Base-by-base conservation (phyloP, 2,888 invertebrate genomes). In the Drosophila nigricruria region DNA sequence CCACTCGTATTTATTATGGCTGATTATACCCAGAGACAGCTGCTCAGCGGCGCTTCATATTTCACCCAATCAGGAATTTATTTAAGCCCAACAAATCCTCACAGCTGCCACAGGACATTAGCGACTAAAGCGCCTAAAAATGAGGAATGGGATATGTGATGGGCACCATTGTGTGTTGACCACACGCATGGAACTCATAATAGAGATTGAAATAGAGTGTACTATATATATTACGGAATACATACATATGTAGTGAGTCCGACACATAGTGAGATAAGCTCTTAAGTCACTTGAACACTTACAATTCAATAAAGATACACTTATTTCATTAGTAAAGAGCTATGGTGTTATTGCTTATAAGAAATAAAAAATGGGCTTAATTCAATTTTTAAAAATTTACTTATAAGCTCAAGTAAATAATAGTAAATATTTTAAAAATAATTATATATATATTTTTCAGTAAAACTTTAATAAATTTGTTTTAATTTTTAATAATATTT, bases 81-180 rank as follows among this genome's bases (percentile, higher is more conserved):
- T 62, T 69, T 83, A 87, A 82, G 71, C 76, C 68, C 20, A 42
- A 60, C 74, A 84, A 87, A 87, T 84, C 88, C 77, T 53, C 52
- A 73, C 75, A 80, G 80, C 71, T 80, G 77, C 67, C 71, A 36
- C 82, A 67, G 32, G 16, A 54, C 58, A 53, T 70, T 60, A 53
- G 36, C 54, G n/a, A 16, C 47, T n/a, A 14, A 34, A 4, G 3
- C 40, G 10, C 43, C 42, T 16, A 60, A 49, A 52, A 66, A 36
- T 12, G 6, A 32, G 16, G 5, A 4, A 18, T n/a, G 57, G 40
- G 27, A 27, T 34, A 32, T 57, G 38, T 9, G 45, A 16, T 34
- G 25, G 18, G 20, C 40, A 30, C 40, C 34, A 54, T 65, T 47
- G 20, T 66, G 23, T 10, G 45, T 23, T 67, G 83, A 64, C 77